Percentiles rank a stretch among this genome's conserved stretches.
Conservation (phyloP, 2,888 invertebrate species). For the Acholoe squamosa region DNA sequence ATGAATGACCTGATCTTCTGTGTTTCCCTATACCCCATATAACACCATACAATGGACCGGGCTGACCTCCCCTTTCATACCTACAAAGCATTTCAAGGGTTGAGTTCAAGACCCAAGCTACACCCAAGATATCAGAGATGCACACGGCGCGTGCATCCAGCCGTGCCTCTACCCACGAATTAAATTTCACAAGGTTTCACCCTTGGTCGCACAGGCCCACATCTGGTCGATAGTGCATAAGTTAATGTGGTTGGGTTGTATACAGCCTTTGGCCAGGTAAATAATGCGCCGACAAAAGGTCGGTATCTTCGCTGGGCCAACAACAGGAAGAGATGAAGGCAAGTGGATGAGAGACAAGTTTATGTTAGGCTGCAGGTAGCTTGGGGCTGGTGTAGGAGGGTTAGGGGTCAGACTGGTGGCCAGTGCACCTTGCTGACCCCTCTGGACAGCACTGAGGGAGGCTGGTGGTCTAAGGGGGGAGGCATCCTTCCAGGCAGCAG, state of each 20-base stretch:
- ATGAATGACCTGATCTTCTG: too few relatives aligned
- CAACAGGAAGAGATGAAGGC: slow-evolving; percentile 34
- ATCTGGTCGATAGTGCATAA: slow-evolving; percentile 50
- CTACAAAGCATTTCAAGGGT: background rate
- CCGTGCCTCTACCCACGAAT: slow-evolving; percentile 7
- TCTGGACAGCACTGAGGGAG: background rate
- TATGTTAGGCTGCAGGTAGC: background rate
- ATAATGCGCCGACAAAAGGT: slow-evolving; percentile 48
- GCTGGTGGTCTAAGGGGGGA: background rate
- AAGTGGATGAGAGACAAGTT: slow-evolving; percentile 5
- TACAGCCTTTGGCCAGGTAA: background rate
- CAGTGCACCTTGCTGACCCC: slow-evolving; percentile 42
- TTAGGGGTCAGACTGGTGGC: slow-evolving; percentile 10
- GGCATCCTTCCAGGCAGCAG: background rate
- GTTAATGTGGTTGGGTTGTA: background rate
- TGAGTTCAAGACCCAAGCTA: slow-evolving; percentile 8
- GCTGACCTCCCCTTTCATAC: too few relatives aligned
- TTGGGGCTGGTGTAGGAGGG: background rate
- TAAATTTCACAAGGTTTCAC: slow-evolving; percentile 51
- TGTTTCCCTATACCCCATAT: too few relatives aligned
- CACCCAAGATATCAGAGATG: slow-evolving; percentile 32
- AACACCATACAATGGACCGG: too few relatives aligned
- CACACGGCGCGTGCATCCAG: background rate
- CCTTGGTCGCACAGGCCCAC: background rate
- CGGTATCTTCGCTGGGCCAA: slow-evolving; percentile 23